These are phyloP conservation scores for Hypselothyrea guttata DNA, from an alignment of 2,888 invertebrate genomes.

Conservation along the genomic window DNA sequence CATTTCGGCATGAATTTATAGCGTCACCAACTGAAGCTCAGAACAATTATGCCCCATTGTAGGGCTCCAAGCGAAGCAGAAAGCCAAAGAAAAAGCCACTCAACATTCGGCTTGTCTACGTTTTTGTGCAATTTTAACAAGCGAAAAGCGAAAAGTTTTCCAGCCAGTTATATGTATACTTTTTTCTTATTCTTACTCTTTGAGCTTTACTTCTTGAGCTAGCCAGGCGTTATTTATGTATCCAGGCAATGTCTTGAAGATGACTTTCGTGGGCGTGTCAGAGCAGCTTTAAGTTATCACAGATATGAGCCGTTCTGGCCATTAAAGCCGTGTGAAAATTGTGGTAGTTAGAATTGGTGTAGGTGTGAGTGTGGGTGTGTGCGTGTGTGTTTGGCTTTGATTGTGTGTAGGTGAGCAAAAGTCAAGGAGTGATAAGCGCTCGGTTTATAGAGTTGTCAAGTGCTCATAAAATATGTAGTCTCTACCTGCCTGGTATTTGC, in stretches of 20 bases:
- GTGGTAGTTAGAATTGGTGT: conserved; percentile 1
- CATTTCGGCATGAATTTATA: neutral
- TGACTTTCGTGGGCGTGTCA: conserved; percentile 4
- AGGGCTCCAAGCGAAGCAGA: conserved; percentile 16
- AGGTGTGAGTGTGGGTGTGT: neutral
- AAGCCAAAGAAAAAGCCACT: conserved; percentile 1
- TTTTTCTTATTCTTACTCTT: conserved; percentile 22
- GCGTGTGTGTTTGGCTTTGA: neutral
- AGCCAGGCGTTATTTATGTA: conserved; percentile 41
- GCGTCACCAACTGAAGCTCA: conserved; percentile 16
- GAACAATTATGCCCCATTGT: conserved; percentile 36
- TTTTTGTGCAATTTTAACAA: conserved; percentile 55
- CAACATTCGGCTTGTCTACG: conserved; percentile 12
- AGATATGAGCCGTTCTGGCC: conserved; percentile 33
- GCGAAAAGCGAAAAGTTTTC: conserved; percentile 46
- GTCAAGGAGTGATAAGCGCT: conserved; percentile 59
- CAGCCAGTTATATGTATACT: no score
- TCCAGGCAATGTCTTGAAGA: conserved; percentile 8
- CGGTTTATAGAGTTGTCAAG: conserved; percentile 72
- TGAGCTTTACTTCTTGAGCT: conserved; percentile 48
- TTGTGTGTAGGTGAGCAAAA: conserved; percentile 14
- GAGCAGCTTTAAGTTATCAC: conserved; percentile 59
- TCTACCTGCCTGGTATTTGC: conserved; percentile 49
- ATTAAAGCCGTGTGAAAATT: conserved; percentile 69
- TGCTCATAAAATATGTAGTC: conserved; percentile 53